Percentiles rank a stretch among this genome's conserved stretches.
phyloP scores from a whole-genome alignment of 2,888 invertebrate species.

The Pomacea canaliculata region DNA sequence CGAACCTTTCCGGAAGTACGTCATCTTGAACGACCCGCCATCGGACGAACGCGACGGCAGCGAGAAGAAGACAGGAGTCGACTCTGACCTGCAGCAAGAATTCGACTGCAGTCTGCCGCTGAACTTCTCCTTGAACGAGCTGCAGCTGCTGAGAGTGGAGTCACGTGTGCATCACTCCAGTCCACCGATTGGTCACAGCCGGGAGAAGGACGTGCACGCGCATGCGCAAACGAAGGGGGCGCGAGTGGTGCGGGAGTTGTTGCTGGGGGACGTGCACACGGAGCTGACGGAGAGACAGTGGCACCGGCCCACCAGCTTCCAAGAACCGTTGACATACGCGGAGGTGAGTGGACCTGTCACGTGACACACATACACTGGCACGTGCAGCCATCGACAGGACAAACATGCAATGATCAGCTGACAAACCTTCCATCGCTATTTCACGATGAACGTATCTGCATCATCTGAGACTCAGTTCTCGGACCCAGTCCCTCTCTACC shows the following conservation, averaged over 20 bases:
- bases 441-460: too few relatives aligned
- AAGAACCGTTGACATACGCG: constrained; percentile 72
- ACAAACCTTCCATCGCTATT: too few relatives aligned
- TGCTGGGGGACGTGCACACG: constrained; percentile 74
- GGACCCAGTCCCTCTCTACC: neutral
- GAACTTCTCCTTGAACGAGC: constrained; percentile 74
- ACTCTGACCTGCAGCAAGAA: constrained; percentile 35
- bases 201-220: neutral
- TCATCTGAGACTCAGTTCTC: too few relatives aligned
- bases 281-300: constrained; percentile 68
- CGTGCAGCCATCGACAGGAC: too few relatives aligned
- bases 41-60: neutral
- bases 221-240: neutral
- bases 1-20: constrained; percentile 57
- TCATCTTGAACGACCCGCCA: constrained; percentile 33
- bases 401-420: too few relatives aligned
- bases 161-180: constrained; percentile 47
- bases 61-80: constrained; percentile 23
- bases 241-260: constrained; percentile 56
- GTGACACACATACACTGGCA: neutral
- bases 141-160: constrained; percentile 74
- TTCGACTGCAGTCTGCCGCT: constrained; percentile 72
- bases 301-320: constrained; percentile 74
- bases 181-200: neutral
- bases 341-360: constrained; percentile 57